Evolutionary conservation across 2,113 vertebrate genomes (phyloP).

Genomic region (Alaudala cheleensis): DNA sequence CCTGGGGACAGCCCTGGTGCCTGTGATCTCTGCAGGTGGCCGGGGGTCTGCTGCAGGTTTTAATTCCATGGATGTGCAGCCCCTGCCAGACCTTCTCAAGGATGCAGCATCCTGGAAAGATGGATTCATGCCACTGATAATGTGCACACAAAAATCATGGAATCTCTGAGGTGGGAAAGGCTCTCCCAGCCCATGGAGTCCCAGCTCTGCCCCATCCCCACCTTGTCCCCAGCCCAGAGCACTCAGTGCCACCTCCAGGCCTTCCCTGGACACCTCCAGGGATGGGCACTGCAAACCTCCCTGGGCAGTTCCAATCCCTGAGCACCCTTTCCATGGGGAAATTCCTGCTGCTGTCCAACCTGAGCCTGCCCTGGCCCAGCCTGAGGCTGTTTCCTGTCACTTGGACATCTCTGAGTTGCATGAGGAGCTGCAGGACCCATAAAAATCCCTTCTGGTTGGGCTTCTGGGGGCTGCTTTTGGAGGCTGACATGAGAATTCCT

Average conservation of each 20-base stretch:
- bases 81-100: background rate
- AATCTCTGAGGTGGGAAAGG: background rate
- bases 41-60: background rate
- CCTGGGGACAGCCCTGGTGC: background rate
- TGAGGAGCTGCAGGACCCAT: background rate
- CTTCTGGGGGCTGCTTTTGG: background rate
- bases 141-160: background rate
- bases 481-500: background rate
- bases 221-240: background rate
- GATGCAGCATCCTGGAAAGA: background rate
- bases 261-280: background rate
- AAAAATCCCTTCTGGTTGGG: background rate
- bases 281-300: background rate
- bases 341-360: fast-evolving
- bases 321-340: background rate
- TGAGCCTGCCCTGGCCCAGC: background rate
- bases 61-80: background rate
- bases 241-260: background rate
- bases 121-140: background rate
- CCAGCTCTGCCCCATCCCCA: fast-evolving
- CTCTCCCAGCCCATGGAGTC: fast-evolving
- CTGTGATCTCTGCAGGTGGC: background rate
- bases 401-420: background rate
- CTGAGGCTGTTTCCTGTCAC: fast-evolving
- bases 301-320: background rate